Evolutionary conservation across 2,797 vertebrate species (phyloP), one percentile per base, ranked within the genome.

Genomic region (Cryptoprocta ferox): DNA sequence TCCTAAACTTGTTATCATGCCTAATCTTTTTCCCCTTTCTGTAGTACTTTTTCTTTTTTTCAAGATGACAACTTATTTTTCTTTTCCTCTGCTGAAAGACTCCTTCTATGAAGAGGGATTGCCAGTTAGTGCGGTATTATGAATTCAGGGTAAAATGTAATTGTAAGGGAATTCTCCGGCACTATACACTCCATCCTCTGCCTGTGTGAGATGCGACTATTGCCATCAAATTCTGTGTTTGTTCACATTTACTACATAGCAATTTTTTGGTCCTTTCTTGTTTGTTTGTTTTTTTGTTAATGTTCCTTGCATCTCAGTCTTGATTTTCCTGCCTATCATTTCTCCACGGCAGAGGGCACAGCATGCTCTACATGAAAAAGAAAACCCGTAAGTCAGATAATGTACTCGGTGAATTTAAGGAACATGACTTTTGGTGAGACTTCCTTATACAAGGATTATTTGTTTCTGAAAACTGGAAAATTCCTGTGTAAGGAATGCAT

Each of bases 331-430:
- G 68, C 15, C 94, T 37, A 95, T 95, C 61, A 15, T 89, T 97
- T 98, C 42, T 95, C 45, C 3, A 12, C 68, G 19, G 56, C 50
- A 61, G 61, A 88, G 35, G 89, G 91, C 66, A 92, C 26, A 96
- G 24, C 28, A 66, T 85, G 37, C 10, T n/a, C 4, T 79, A 19
- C 30, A 45, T 59, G 53, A 89, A 88, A 93, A 90, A 81, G 30
- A 89, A 92, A 93, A 94, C 13, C 61, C 32, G 56, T 19, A 91
- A 92, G 45, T n/a, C 35, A 16, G 26, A 61, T 96, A 89, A 88
- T 76, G 26, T 56, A 76, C 32, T 85, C 65, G 56, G 45, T 91
- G 89, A 96, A 81, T 97, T 93, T 92, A 91, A 96, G 80, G 86
- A 96, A 68, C 84, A 68, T 56, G 35, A 76, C 24, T 90, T 93